These are phyloP conservation scores for Taphrorychus bicolor DNA, from an alignment of 2,888 invertebrate species.

Conservation along the genomic window DNA sequence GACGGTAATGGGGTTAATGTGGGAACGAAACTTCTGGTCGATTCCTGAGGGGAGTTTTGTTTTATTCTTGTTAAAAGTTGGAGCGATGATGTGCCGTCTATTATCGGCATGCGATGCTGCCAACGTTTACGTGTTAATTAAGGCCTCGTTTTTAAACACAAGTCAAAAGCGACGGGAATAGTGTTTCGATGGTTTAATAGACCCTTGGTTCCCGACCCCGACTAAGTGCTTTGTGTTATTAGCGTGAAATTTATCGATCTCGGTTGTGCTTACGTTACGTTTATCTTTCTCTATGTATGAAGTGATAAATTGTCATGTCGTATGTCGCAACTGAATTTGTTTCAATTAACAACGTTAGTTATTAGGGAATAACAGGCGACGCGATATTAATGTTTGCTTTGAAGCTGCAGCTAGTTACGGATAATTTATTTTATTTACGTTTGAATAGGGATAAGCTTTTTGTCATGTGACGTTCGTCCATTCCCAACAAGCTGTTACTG, in stretches of 20 bases:
- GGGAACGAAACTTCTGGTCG: slow-evolving; percentile 23
- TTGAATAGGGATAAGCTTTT: not conserved
- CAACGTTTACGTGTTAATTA: slow-evolving; percentile 28
- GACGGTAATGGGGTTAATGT: slow-evolving; percentile 17
- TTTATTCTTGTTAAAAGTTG: slow-evolving; percentile 27
- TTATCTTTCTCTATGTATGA: not conserved
- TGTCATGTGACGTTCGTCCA: not conserved
- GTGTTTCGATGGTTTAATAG: not conserved
- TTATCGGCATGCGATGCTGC: slow-evolving; percentile 23
- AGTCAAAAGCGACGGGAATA: not conserved
- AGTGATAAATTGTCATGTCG: slow-evolving; percentile 1
- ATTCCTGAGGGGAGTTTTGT: slow-evolving; percentile 19
- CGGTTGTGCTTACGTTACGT: not conserved
- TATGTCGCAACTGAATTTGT: slow-evolving; percentile 3
- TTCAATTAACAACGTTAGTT: not conserved
- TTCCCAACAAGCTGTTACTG: too few relatives aligned
- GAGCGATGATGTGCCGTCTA: slow-evolving; percentile 28
- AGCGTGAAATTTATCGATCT: not conserved
- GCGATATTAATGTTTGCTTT: not conserved
- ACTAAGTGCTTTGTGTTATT: not conserved
- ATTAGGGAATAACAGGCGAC: not conserved
- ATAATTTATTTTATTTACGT: not conserved
- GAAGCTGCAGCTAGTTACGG: not conserved
- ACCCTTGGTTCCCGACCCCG: not conserved
- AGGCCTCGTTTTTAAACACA: slow-evolving; percentile 13